phyloP scores from a whole-genome alignment of 1,140 invertebrate genomes.

The Dryas iulia region DNA sequence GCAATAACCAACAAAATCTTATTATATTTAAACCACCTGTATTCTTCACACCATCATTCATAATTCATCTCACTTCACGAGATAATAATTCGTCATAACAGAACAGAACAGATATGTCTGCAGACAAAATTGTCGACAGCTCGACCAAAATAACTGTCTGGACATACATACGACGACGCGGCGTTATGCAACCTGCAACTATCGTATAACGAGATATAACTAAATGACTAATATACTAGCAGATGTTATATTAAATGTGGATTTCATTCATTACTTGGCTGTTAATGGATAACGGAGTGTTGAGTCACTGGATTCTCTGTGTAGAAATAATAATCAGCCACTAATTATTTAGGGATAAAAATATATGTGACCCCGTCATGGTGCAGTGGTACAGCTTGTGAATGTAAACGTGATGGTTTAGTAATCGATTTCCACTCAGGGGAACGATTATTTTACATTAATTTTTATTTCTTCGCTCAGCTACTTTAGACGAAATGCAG shows the following conservation, averaged over 20 bases:
- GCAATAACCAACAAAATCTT: too few species aligned
- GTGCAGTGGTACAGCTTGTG: too few species aligned
- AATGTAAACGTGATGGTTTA: too few species aligned
- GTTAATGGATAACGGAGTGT: neutral
- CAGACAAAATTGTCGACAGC: neutral
- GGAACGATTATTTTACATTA: too few species aligned
- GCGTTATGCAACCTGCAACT: slow-evolving; percentile 25
- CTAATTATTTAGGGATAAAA: too few species aligned
- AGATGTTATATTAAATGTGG: neutral
- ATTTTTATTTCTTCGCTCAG: too few species aligned
- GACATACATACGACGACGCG: slow-evolving; percentile 11
- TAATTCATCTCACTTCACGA: neutral
- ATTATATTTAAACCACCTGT: neutral
- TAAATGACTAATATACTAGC: slow-evolving; percentile 8
- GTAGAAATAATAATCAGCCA: too few species aligned
- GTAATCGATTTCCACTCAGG: too few species aligned
- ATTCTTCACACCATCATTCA: neutral
- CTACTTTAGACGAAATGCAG: too few species aligned
- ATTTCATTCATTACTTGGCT: neutral
- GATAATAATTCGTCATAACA: neutral
- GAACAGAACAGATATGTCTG: slow-evolving; percentile 10
- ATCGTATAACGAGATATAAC: neutral
- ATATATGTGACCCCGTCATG: too few species aligned
- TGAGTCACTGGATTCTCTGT: too few species aligned
- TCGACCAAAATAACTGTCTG: slow-evolving; percentile 19